Base-by-base conservation (phyloP, 2,113 vertebrate genomes). In the Macaca nemestrina region DNA sequence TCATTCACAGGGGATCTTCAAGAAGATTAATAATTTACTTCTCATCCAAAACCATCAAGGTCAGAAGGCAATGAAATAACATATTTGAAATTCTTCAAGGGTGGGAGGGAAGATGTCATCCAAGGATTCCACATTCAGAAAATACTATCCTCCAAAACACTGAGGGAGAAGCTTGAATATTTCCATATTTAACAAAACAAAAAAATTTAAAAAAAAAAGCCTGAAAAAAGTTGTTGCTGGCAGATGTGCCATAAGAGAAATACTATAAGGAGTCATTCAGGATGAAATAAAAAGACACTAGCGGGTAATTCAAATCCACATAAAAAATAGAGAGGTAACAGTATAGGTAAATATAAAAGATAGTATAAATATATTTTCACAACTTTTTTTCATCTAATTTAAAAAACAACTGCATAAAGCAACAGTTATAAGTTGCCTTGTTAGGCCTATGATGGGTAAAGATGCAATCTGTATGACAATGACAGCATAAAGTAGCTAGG, bases 121-220 rank as follows among this genome's bases (percentile, higher is more conserved):
- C 40, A 68, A 17, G 6, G 16, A 68, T 18, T 68, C 67, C 18
- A n/a, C 20, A 79, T n/a, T 20, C 48, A 87, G 61, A 14, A 80
- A 88, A 52, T 10, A 76, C 11, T 64, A 84, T 48, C 16, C 43
- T 93, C 79, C 75, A 78, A 93, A 80, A 80, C 68, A 55, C 8
- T 93, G 13, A 55, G 23, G 20, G 38, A 52, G 6, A 79, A 43
- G 27, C 30, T 68, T 55, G 40, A 30, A 79, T 9, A 80, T 79
- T 50, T 5, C 27, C 35, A 52, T 3, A 91, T 64, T 32, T 10
- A 72, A 32, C 72, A 25, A 73, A 73, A 43, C 72, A 73, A 40
- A 8, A 50, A 18, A n/a, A 55, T 6, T 6, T 1, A 57, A 32
- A 25, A 20, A 32, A 32, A 67, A 43, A 59, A 59, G 50, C 6